phyloP scores from a whole-genome alignment of 2,797 vertebrate genomes.

The Pteronotus mesoamericanus region DNA sequence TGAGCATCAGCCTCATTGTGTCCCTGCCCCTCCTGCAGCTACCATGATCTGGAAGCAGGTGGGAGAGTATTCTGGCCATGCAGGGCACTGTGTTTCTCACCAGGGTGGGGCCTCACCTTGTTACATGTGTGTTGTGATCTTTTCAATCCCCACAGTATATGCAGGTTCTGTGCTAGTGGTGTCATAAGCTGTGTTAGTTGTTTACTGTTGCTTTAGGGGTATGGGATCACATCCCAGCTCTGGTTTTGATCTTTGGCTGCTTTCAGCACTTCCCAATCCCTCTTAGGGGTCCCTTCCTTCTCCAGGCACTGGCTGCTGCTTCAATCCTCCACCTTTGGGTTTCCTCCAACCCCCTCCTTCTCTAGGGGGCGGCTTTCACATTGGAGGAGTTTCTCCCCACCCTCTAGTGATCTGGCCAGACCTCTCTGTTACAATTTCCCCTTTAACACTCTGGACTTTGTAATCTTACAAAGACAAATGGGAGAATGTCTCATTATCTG shows the following conservation, averaged over 20 bases:
- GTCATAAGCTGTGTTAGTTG: not conserved
- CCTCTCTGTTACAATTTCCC: too few relatives aligned
- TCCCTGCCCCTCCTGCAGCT: too few relatives aligned
- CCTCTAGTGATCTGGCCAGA: not conserved
- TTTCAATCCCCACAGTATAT: not conserved
- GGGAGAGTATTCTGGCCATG: not conserved
- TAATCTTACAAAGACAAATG: not conserved
- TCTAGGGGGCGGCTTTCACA: not conserved
- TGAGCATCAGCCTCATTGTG: too few relatives aligned
- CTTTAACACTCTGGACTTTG: not conserved
- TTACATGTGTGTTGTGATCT: not conserved
- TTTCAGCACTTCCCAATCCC: not conserved
- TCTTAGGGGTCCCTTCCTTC: not conserved
- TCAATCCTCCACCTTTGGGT: not conserved
- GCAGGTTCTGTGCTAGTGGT: not conserved
- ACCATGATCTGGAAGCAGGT: not conserved
- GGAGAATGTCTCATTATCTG: not conserved
- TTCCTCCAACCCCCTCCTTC: not conserved
- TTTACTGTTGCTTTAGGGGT: not conserved
- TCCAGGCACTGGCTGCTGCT: not conserved
- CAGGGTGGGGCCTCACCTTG: not conserved
- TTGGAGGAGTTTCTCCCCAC: not conserved
- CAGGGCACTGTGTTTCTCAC: not conserved
- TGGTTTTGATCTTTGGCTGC: not conserved
- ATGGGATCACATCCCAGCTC: not conserved